Percentiles rank a stretch among this genome's conserved stretches.
These are phyloP conservation scores for Eupithecia subfuscata DNA, from an alignment of 2,888 invertebrate species.

Conservation along the genomic window DNA sequence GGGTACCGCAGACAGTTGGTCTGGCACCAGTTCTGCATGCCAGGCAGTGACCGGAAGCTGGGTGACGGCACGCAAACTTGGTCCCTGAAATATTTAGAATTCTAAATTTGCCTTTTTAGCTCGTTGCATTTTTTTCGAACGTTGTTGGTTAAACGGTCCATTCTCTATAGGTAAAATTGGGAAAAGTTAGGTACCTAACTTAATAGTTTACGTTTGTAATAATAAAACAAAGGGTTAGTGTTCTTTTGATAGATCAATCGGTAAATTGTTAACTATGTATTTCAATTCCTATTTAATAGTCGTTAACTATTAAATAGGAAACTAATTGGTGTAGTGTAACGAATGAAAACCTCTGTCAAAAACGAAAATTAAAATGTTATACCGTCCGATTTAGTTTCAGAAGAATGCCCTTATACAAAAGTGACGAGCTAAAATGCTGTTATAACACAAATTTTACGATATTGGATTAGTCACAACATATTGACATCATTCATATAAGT, in stretches of 20 bases:
- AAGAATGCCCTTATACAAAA: neutral
- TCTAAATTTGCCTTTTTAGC: neutral
- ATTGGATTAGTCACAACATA: neutral
- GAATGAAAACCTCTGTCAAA: neutral
- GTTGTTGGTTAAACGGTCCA: neutral
- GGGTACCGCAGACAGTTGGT: conserved; percentile 94
- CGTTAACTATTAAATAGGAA: neutral
- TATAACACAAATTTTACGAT: neutral
- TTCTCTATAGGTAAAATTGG: neutral
- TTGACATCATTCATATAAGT: neutral
- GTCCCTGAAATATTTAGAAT: conserved; percentile 80
- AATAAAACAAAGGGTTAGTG: neutral
- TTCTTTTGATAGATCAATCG: conserved; percentile 1
- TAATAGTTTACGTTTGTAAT: neutral
- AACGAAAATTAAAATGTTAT: neutral
- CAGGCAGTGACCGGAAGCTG: conserved; percentile 87
- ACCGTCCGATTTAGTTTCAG: neutral
- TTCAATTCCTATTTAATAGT: too few relatives aligned
- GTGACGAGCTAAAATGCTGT: neutral
- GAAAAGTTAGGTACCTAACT: too few relatives aligned
- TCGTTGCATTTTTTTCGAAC: neutral
- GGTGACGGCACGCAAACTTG: conserved; percentile 90
- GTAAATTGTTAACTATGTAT: too few relatives aligned
- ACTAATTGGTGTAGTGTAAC: neutral
- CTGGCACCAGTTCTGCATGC: conserved; percentile 93